phyloP scores from a whole-genome alignment of 2,888 invertebrate species.

The Drosophila kuntzei region DNA sequence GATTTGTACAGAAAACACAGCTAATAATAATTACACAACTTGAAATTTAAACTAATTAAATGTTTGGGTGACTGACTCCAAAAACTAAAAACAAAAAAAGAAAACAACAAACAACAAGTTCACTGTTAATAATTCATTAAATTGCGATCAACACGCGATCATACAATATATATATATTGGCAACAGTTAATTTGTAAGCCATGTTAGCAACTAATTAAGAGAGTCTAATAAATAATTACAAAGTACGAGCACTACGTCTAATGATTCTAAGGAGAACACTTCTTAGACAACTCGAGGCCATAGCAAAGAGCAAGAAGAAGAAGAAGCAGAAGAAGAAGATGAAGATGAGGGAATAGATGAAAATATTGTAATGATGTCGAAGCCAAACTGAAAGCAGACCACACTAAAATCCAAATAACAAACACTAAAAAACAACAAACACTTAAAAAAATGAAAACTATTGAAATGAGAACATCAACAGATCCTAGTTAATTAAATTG shows the following conservation, averaged over 20 bases:
- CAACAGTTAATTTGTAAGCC: constrained; percentile 55
- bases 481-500: constrained; percentile 80
- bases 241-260: constrained; percentile 8
- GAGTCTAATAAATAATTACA: constrained; percentile 46
- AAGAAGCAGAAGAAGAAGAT: not conserved
- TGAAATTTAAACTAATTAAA: constrained; percentile 31
- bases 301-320: constrained; percentile 13
- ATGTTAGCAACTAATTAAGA: constrained; percentile 47
- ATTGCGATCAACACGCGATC: constrained; percentile 47
- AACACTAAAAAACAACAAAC: constrained; percentile 17
- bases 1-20: constrained; percentile 49
- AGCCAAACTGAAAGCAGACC: constrained; percentile 40
- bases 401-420: constrained; percentile 32
- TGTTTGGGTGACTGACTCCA: constrained; percentile 40
- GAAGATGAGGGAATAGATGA: not conserved
- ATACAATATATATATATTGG: constrained; percentile 11
- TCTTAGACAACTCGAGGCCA: constrained; percentile 41
- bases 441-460: constrained; percentile 27
- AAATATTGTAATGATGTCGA: constrained; percentile 14
- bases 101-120: constrained; percentile 49
- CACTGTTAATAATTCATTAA: constrained; percentile 73
- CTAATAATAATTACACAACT: constrained; percentile 9
- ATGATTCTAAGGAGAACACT: constrained; percentile 21
- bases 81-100: constrained; percentile 12
- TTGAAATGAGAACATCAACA: constrained; percentile 50